Evolutionary conservation across 2,797 vertebrate genomes (phyloP).

Genomic region (Mallotus villosus): DNA sequence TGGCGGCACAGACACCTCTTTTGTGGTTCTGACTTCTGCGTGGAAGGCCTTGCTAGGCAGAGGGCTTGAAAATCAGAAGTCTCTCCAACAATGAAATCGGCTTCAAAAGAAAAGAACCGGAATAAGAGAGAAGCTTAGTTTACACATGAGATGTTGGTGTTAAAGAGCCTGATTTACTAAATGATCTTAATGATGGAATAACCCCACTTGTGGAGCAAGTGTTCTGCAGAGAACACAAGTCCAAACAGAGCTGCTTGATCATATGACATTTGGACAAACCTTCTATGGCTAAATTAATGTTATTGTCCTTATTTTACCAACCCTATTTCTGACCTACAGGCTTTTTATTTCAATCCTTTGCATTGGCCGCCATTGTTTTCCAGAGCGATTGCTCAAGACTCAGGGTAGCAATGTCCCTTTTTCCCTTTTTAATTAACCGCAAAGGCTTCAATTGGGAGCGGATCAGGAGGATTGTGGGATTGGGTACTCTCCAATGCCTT

Average conservation of each 20-base stretch:
- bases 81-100: conserved; percentile 28
- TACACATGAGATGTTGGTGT: not conserved
- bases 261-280: conserved; percentile 8
- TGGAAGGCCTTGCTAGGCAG: conserved; percentile 22
- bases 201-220: not conserved
- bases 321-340: conserved; percentile 24
- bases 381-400: conserved; percentile 23
- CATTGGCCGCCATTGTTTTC: conserved; percentile 22
- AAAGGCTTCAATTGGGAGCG: conserved; percentile 36
- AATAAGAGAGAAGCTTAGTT: conserved; percentile 10
- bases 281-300: conserved; percentile 11
- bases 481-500: conserved; percentile 25
- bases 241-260: conserved; percentile 7
- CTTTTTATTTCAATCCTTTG: conserved; percentile 21
- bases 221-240: not conserved
- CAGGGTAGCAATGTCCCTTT: conserved; percentile 20
- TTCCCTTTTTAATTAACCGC: conserved; percentile 47
- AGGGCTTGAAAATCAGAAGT: conserved; percentile 19
- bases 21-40: conserved; percentile 38
- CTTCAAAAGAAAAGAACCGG: conserved; percentile 26
- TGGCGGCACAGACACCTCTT: conserved; percentile 26
- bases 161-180: conserved; percentile 8
- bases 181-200: not conserved
- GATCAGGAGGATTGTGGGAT: conserved; percentile 24
- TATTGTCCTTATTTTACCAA: conserved; percentile 16